Evolutionary conservation across 2,113 vertebrate species (phyloP).

Genomic region (Amphiprion percula): DNA sequence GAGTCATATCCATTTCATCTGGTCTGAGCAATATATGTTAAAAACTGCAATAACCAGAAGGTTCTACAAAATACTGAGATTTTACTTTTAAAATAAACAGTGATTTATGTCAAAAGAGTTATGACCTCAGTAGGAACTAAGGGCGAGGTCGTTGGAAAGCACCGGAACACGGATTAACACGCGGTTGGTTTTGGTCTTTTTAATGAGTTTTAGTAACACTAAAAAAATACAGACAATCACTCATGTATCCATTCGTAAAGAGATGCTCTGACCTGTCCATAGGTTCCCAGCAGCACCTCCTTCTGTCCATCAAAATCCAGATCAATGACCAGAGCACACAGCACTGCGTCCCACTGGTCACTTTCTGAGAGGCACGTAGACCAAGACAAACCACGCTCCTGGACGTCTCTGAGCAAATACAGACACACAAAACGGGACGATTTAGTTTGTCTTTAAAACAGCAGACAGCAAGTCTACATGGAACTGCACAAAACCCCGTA

Average conservation of each 20-base stretch:
- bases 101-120: neutral
- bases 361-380: conserved; percentile 86
- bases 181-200: too few species aligned
- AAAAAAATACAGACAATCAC: neutral
- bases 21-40: too few species aligned
- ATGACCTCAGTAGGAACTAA: neutral
- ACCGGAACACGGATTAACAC: neutral
- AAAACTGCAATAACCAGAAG: too few species aligned
- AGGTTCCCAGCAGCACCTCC: conserved; percentile 87
- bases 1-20: too few species aligned
- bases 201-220: too few species aligned
- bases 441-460: neutral
- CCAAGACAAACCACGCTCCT: conserved; percentile 83
- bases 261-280: conserved; percentile 83
- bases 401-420: conserved; percentile 84
- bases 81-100: too few species aligned
- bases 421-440: neutral
- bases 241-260: neutral
- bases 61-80: too few species aligned
- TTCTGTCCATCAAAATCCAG: conserved; percentile 89
- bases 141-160: neutral
- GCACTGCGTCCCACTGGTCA: conserved; percentile 90
- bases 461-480: neutral
- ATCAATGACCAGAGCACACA: conserved; percentile 90
- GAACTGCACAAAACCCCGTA: too few species aligned